Evolutionary conservation across 2,888 invertebrate species (phyloP).

Genomic region (Macropis europaea): DNA sequence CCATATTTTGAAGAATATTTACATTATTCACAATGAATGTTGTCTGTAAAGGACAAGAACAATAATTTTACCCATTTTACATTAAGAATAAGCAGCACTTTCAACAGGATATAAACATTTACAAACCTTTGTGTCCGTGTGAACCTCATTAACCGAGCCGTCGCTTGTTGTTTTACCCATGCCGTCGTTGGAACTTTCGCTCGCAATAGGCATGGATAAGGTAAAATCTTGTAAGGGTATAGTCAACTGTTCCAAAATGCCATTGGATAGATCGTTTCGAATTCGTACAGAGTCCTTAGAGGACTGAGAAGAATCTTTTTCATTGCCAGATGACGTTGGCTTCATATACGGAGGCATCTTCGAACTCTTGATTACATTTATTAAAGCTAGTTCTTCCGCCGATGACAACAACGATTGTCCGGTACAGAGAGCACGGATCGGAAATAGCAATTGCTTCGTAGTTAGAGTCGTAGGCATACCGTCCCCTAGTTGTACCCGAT

Average conservation of each 20-base stretch:
- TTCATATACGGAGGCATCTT: conserved; percentile 82
- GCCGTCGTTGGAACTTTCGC: conserved; percentile 80
- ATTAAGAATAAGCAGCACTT: too few relatives aligned
- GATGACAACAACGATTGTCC: conserved; percentile 86
- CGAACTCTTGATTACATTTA: conserved; percentile 88
- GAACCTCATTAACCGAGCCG: conserved; percentile 72
- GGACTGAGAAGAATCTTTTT: conserved; percentile 81
- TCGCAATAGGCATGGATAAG: conserved; percentile 77
- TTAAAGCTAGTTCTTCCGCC: conserved; percentile 88
- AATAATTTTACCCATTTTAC: conserved; percentile 14
- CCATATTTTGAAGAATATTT: conserved; percentile 88
- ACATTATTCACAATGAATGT: conserved; percentile 90
- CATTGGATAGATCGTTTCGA: conserved; percentile 86
- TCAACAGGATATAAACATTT: background rate
- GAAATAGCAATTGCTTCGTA: conserved; percentile 83
- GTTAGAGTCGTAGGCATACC: conserved; percentile 74
- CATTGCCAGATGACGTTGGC: conserved; percentile 80
- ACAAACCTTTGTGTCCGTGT: conserved; percentile 80
- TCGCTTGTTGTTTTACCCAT: conserved; percentile 80
- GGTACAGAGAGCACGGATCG: conserved; percentile 88
- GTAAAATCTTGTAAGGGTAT: conserved; percentile 84
- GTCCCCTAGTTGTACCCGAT: conserved; percentile 71
- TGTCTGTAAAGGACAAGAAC: conserved; percentile 81
- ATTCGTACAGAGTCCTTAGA: conserved; percentile 83
- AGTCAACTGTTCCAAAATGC: conserved; percentile 88